Evolutionary conservation across 2,888 invertebrate genomes (phyloP), one percentile per base, ranked within the genome.

Genomic region (Allolobophora icterica): DNA sequence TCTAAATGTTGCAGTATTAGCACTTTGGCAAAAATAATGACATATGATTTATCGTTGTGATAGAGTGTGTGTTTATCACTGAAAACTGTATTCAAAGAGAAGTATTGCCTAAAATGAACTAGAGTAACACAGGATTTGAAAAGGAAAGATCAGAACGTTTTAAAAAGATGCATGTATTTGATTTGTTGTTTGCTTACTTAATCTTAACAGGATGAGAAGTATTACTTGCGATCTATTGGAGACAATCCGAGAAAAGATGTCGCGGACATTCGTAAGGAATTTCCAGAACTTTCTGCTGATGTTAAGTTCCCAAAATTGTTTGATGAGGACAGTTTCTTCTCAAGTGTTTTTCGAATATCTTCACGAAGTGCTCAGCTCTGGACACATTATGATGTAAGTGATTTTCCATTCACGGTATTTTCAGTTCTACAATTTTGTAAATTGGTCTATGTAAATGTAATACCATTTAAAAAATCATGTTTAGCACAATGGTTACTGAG

Each of bases 351-450:
- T 92, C 94, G 96, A 71, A 95, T 96, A 90, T 95, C 96, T 35
- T 96, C 96, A 2, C 93, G 95, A 83, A 94, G 95, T 30, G 93
- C 96, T 33, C 96, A 96, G 92, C 93, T 96, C 35, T 96, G 96
- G 96, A 96, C 96, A 11, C 96, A 96, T 94, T 96, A 96, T 94
- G 96, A 96, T 94, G 96, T 96, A 94, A 87, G 40, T 91, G 87
- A 30, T 42, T 89, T 90, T 34, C 6, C 11, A 24, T 34, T 33
- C 11, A 52, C n/a, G 52, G n/a, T 13, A 34, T 40, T 6, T 84
- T 71, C 30, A 42, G 38, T 84, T 38, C 30, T 84, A 21, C 52
- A 19, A 2, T n/a, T 35, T 87, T 2, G n/a, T 90, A 33, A 45
- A 24, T 35, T 35, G 34, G 34, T 91, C 30, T 45, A 40, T 33